phyloP scores from a whole-genome alignment of 2,888 invertebrate species.

The Lithophane semibrunnea region DNA sequence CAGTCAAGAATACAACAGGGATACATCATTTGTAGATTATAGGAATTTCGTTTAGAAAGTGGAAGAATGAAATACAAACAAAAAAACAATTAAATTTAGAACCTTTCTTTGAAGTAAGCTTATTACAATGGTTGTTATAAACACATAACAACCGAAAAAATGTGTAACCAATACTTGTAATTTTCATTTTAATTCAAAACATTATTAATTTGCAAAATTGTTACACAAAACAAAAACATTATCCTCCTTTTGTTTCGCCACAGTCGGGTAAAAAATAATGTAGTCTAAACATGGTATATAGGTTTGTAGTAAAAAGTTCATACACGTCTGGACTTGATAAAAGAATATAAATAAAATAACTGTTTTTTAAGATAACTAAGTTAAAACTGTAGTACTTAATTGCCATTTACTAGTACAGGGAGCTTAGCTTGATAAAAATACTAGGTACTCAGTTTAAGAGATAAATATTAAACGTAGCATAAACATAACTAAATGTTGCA shows the following conservation, averaged over 20 bases:
- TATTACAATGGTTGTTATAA: background rate
- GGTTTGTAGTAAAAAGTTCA: background rate
- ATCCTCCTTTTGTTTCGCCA: background rate
- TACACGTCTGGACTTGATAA: slow-evolving; percentile 11
- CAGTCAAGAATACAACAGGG: slow-evolving; percentile 71
- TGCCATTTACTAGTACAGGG: background rate
- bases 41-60: slow-evolving; percentile 18
- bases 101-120: background rate
- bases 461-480: background rate
- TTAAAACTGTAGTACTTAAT: background rate
- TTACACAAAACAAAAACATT: background rate
- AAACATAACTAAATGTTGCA: background rate
- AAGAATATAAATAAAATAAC: slow-evolving; percentile 9
- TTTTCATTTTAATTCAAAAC: background rate
- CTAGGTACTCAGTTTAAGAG: background rate
- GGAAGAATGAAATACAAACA: background rate
- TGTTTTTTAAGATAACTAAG: background rate
- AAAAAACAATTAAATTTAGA: background rate
- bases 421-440: slow-evolving; percentile 5
- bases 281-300: background rate
- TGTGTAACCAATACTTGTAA: background rate
- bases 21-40: slow-evolving; percentile 45
- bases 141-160: background rate
- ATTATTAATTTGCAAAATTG: too few relatives aligned
- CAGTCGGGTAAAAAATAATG: background rate